Evolutionary conservation across 1,140 invertebrate species (phyloP).

Genomic region (Drosophila pachea): DNA sequence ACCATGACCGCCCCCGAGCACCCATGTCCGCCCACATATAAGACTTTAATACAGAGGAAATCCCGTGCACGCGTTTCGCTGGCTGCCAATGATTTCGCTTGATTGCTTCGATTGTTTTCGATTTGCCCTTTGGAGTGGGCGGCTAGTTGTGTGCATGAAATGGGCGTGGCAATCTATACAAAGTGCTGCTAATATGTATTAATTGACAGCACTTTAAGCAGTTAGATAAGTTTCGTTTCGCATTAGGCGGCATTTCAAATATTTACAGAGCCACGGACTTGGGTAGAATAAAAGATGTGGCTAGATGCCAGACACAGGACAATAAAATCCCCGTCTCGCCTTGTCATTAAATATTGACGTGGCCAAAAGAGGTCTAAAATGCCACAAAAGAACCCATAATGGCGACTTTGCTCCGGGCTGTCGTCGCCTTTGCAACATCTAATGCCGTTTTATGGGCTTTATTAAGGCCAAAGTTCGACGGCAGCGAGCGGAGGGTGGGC

Average conservation of each 20-base stretch:
- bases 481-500: not conserved
- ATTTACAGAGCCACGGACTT: conserved; percentile 34
- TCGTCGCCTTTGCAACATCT: conserved; percentile 50
- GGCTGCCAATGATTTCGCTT: conserved; percentile 64
- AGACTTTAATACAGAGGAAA: conserved; percentile 65
- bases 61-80: conserved; percentile 52
- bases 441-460: conserved; percentile 73
- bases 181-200: conserved; percentile 50
- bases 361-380: conserved; percentile 69
- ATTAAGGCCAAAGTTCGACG: conserved; percentile 47
- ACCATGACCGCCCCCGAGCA: not conserved
- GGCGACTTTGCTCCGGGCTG: conserved; percentile 58
- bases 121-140: conserved; percentile 34
- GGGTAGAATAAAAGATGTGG: conserved; percentile 55
- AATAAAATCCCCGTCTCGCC: conserved; percentile 25
- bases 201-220: conserved; percentile 34
- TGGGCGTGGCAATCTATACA: conserved; percentile 17
- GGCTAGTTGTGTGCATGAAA: not conserved
- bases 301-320: conserved; percentile 11
- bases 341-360: conserved; percentile 73
- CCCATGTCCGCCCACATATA: conserved; percentile 26
- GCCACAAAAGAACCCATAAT: conserved; percentile 77
- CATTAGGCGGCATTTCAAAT: conserved; percentile 23
- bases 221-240: not conserved
- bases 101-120: conserved; percentile 76